Percentiles rank a stretch among this genome's conserved stretches.
Conservation (phyloP, 1,140 invertebrate species). For the Papilio helenus region DNA sequence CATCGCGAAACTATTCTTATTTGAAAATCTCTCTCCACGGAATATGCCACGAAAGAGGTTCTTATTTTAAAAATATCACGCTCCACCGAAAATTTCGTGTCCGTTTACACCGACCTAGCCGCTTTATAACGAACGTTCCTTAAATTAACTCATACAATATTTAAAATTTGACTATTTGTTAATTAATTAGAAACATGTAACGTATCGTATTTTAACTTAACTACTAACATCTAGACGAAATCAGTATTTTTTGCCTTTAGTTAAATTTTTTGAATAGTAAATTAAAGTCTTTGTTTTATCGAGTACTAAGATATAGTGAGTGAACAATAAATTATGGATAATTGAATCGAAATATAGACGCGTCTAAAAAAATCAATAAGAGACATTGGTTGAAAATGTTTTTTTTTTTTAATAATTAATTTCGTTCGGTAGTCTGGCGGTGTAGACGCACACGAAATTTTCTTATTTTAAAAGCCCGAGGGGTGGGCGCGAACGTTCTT, state of each 20-base stretch:
- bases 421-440: constrained; percentile 24
- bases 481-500: constrained; percentile 74
- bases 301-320: not conserved
- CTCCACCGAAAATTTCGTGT: constrained; percentile 66
- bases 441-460: constrained; percentile 56
- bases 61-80: constrained; percentile 82
- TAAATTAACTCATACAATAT: not conserved
- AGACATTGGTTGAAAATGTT: constrained; percentile 5
- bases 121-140: not conserved
- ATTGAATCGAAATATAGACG: not conserved
- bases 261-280: not conserved
- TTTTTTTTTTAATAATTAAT: constrained; percentile 19
- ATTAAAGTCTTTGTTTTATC: not conserved
- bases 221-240: not conserved
- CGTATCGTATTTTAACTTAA: not conserved
- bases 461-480: constrained; percentile 78
- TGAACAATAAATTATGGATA: not conserved
- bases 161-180: not conserved
- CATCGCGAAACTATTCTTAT: constrained; percentile 82
- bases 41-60: constrained; percentile 81
- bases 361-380: not conserved
- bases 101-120: constrained; percentile 2
- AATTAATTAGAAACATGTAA: not conserved
- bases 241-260: not conserved
- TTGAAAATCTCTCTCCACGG: constrained; percentile 82